Base-by-base conservation (phyloP, 1,140 invertebrate species). In the Popillia japonica region DNA sequence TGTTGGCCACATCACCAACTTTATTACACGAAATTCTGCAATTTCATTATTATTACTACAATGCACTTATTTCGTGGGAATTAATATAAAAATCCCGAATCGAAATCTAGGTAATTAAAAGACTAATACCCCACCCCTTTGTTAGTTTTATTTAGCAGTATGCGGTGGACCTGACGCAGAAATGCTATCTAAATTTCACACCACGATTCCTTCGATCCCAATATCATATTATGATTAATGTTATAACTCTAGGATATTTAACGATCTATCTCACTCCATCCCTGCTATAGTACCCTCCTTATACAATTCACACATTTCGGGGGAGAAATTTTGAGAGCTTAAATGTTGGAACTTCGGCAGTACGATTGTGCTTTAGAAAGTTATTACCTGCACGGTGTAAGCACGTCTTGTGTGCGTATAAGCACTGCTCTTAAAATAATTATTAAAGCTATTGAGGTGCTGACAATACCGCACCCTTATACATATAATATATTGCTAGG, bases 361-460 rank as follows among this genome's bases (percentile, higher is more conserved):
- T 17, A 17, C 14, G 6, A 55, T 55, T 14, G 48, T 55, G n/a
- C 14, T 6, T n/a, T 55, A 6, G 48, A 55, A 34, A 55, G 14
- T 55, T 55, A 55, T 55, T 55, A 55, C 48, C 48, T 55, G 48
- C 48, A 55, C 3, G 6, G 14, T 55, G 11, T 55, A 55, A 55
- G 48, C 6, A 6, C 48, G 48, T 55, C 48, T n/a, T 55, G 14
- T 55, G 48, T 55, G 48, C 48, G 44, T 48, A 48, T 48, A 48
- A 48, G 44, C 44, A 6, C 17, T 55, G 48, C n/a, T 55, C 48
- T 17, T 55, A 55, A 55, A 55, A 55, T 55, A 55, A 55, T 55
- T 55, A 55, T 55, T 55, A 55, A 55, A 55, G 14, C 17, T 55
- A 55, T 55, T 55, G 48, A 55, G 17, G 48, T 55, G 48, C 48